Evolutionary conservation across 1,140 invertebrate species (phyloP).

Genomic region (Euura saliciscinereae): DNA sequence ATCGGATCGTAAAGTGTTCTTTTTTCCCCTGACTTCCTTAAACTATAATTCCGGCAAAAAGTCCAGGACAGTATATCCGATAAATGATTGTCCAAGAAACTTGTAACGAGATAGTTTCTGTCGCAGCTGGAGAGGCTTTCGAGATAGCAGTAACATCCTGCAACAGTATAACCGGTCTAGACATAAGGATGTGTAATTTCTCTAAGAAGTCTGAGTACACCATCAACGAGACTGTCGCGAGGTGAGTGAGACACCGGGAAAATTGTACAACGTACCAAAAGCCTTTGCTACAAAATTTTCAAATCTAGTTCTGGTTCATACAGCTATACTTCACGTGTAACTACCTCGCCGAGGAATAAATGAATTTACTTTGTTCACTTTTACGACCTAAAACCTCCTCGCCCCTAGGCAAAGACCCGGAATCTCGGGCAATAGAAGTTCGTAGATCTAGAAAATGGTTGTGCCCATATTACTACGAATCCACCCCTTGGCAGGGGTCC

Average conservation of each 20-base stretch:
- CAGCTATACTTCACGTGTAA: too few relatives aligned
- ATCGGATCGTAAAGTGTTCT: too few relatives aligned
- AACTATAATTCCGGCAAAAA: too few relatives aligned
- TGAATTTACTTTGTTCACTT: background rate
- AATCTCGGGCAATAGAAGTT: background rate
- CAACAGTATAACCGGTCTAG: slow-evolving; percentile 37
- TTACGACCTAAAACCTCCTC: too few relatives aligned
- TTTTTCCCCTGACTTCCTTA: too few relatives aligned
- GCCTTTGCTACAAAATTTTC: too few relatives aligned
- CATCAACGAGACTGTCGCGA: slow-evolving; percentile 37
- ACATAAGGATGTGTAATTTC: slow-evolving; percentile 51
- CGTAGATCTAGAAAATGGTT: background rate
- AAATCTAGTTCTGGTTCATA: too few relatives aligned
- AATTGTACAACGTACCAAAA: too few relatives aligned
- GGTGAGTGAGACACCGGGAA: slow-evolving; percentile 26
- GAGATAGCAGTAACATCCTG: slow-evolving; percentile 34
- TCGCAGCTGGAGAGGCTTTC: slow-evolving; percentile 45
- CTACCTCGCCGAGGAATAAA: background rate
- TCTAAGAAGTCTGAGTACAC: slow-evolving; percentile 40
- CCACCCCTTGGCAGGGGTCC: background rate
- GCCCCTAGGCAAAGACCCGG: background rate
- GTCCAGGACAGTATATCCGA: background rate
- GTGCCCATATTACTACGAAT: background rate
- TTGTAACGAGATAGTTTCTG: slow-evolving; percentile 15
- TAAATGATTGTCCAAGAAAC: slow-evolving; percentile 4